phyloP scores from a whole-genome alignment of 2,797 vertebrate species.

The Gobionotothen gibberifrons region DNA sequence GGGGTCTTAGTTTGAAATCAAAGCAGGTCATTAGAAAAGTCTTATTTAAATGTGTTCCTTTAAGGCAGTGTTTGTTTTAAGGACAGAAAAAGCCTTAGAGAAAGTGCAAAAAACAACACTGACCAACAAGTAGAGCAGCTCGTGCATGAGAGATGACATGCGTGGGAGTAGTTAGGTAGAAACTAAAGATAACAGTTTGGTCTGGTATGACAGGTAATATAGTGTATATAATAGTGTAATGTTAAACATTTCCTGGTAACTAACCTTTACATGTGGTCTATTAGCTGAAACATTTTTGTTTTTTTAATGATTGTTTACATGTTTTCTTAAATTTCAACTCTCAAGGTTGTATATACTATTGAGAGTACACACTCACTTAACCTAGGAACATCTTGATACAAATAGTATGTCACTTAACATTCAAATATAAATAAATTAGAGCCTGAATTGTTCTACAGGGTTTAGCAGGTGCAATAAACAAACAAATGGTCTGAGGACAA shows the following conservation, averaged over 20 bases:
- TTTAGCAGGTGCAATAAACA: conserved; percentile 36
- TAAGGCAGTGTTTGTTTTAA: not conserved
- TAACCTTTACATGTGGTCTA: not conserved
- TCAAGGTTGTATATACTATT: not conserved
- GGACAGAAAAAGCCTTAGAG: not conserved
- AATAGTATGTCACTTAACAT: not conserved
- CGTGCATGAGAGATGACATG: no score
- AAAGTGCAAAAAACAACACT: not conserved
- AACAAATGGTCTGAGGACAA: conserved; percentile 56
- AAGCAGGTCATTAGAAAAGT: not conserved
- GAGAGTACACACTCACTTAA: not conserved
- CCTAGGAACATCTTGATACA: not conserved
- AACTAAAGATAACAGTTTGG: no score
- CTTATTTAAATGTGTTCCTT: conserved; percentile 1
- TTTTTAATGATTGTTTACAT: not conserved
- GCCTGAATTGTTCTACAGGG: no score
- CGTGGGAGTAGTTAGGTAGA: no score
- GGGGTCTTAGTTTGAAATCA: not conserved
- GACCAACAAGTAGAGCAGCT: no score
- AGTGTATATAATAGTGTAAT: no score
- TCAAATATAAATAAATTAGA: conserved; percentile 17
- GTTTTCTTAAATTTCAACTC: not conserved
- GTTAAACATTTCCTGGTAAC: no score
- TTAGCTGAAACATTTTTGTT: not conserved
- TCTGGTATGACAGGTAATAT: no score